phyloP scores from a whole-genome alignment of 2,888 invertebrate species.

The Trypoxylon attenuatum region DNA sequence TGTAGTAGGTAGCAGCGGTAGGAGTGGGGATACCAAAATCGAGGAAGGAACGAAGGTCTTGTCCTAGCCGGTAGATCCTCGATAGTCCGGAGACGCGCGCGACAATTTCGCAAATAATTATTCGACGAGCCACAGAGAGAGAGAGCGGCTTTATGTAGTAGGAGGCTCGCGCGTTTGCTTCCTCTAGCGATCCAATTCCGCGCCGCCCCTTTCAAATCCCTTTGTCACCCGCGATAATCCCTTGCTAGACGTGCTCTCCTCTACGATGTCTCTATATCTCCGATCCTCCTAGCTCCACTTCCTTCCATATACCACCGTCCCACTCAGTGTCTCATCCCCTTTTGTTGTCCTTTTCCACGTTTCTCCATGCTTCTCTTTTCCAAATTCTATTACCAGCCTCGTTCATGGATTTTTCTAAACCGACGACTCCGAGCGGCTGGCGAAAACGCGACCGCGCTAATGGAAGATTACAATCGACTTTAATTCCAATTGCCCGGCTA shows the following conservation, averaged over 20 bases:
- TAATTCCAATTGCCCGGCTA: slow-evolving; percentile 31
- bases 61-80: slow-evolving; percentile 24
- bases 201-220: slow-evolving; percentile 52
- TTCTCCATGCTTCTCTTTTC: slow-evolving; percentile 21
- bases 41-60: slow-evolving; percentile 15
- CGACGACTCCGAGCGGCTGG: neutral
- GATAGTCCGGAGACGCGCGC: slow-evolving; percentile 23
- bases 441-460: slow-evolving; percentile 23
- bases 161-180: slow-evolving; percentile 33
- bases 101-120: slow-evolving; percentile 52
- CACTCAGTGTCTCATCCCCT: neutral
- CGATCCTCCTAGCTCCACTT: neutral
- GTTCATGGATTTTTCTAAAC: slow-evolving; percentile 32
- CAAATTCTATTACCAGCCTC: slow-evolving; percentile 48
- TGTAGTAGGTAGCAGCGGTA: no score
- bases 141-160: slow-evolving; percentile 47
- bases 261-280: slow-evolving; percentile 1
- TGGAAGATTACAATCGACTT: slow-evolving; percentile 31
- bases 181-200: slow-evolving; percentile 46
- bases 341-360: neutral
- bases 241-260: slow-evolving; percentile 41
- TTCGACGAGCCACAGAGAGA: slow-evolving; percentile 46
- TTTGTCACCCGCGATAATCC: slow-evolving; percentile 54
- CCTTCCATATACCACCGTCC: neutral
- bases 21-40: no score